phyloP scores from a whole-genome alignment of 2,888 invertebrate genomes.

The Lycocerus yunnanus region DNA sequence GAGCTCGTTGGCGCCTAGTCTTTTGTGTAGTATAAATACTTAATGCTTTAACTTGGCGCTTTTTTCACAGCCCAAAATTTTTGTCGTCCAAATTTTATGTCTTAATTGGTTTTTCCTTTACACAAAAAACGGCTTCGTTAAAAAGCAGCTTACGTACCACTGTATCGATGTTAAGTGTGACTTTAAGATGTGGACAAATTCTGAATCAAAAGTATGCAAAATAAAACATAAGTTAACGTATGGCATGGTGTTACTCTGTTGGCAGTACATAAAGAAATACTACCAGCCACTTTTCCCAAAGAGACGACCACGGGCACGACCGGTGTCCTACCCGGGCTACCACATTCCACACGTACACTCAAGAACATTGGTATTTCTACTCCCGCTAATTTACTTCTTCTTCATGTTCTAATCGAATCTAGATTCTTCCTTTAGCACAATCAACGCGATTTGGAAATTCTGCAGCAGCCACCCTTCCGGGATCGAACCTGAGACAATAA shows the following conservation, averaged over 20 bases:
- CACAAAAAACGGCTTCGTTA: background rate
- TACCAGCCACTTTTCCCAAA: constrained; percentile 27
- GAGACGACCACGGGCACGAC: constrained; percentile 28
- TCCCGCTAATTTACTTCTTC: constrained; percentile 23
- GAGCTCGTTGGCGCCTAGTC: constrained; percentile 17
- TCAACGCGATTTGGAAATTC: too few relatives aligned
- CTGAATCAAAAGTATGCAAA: constrained; percentile 10
- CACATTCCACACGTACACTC: constrained; percentile 41
- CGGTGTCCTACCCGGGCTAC: constrained; percentile 40
- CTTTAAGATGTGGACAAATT: background rate
- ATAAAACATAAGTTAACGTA: constrained; percentile 29
- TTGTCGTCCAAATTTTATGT: too few relatives aligned
- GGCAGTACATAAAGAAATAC: constrained; percentile 35
- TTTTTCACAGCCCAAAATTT: background rate
- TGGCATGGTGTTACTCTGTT: constrained; percentile 36
- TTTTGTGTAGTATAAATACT: constrained; percentile 8
- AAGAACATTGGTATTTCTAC: constrained; percentile 24
- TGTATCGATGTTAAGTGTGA: background rate
- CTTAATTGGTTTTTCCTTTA: background rate
- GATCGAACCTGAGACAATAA: too few relatives aligned
- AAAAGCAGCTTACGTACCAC: background rate
- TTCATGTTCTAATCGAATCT: background rate
- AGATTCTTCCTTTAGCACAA: background rate
- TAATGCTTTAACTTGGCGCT: background rate
- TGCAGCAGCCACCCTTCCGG: too few relatives aligned